A percentile compares a stretch with the other conserved stretches of the same genome.
Evolutionary conservation across 1,140 invertebrate genomes (phyloP).

Genomic region (Nebria ingens): DNA sequence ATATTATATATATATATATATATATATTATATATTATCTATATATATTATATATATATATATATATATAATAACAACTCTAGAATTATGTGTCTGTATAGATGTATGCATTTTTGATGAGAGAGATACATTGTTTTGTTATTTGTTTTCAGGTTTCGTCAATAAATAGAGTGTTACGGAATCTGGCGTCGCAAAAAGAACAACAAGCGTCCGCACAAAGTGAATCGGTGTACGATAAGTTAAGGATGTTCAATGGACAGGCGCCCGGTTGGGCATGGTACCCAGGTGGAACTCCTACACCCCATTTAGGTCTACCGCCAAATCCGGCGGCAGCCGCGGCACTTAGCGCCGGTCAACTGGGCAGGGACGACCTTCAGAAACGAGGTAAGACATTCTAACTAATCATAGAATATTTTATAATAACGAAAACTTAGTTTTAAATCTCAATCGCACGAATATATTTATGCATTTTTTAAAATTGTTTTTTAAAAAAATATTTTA

Average conservation of each 20-base stretch:
- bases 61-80: not conserved
- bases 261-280: constrained; percentile 34
- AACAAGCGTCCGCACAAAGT: constrained; percentile 46
- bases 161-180: constrained; percentile 96
- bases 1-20: too few relatives aligned
- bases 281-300: constrained; percentile 32
- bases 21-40: too few relatives aligned
- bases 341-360: constrained; percentile 36
- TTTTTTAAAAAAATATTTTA: too few relatives aligned
- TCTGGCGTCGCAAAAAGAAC: constrained; percentile 83
- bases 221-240: constrained; percentile 76
- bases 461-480: too few relatives aligned
- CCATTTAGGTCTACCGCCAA: constrained; percentile 34
- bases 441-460: too few relatives aligned
- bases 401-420: too few relatives aligned
- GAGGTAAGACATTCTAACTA: constrained; percentile 52
- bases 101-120: not conserved
- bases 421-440: too few relatives aligned
- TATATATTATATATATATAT: not conserved
- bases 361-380: constrained; percentile 49
- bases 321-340: constrained; percentile 28
- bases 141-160: constrained; percentile 77
- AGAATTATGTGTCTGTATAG: not conserved
- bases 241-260: constrained; percentile 69
- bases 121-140: too few relatives aligned